Evolutionary conservation across 1,140 invertebrate species (phyloP).

Genomic region (Anastrepha obliqua): DNA sequence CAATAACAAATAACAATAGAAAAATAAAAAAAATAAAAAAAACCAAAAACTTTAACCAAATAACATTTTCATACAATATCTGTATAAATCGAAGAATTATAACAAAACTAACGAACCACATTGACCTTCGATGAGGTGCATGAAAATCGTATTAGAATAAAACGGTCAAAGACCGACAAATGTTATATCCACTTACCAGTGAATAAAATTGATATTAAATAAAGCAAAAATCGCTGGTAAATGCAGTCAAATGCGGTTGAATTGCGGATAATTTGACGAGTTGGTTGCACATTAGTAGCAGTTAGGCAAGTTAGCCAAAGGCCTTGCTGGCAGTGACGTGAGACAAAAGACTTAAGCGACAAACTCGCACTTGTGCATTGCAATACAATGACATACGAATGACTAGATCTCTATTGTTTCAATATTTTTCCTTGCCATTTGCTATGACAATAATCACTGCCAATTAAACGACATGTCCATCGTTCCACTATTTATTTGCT

Average conservation of each 20-base stretch:
- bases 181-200: not conserved
- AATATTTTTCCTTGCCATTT: not conserved
- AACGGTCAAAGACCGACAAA: not conserved
- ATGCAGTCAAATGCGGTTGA: not conserved
- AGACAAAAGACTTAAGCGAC: constrained; percentile 11
- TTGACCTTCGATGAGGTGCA: constrained; percentile 15
- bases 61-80: not conserved
- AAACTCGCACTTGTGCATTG: not conserved
- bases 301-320: not conserved
- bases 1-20: not conserved
- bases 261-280: constrained; percentile 2
- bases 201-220: not conserved
- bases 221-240: not conserved
- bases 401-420: not conserved
- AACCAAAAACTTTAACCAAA: not conserved
- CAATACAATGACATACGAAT: not conserved
- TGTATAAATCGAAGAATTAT: constrained; percentile 14
- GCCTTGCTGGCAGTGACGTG: not conserved
- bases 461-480: constrained; percentile 3
- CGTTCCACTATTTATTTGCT: not conserved
- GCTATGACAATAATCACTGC: not conserved
- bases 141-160: not conserved
- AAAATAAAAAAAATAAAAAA: not conserved
- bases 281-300: not conserved
- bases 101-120: not conserved